phyloP scores from a whole-genome alignment of 1,140 invertebrate species.

The Eupeodes corollae region DNA sequence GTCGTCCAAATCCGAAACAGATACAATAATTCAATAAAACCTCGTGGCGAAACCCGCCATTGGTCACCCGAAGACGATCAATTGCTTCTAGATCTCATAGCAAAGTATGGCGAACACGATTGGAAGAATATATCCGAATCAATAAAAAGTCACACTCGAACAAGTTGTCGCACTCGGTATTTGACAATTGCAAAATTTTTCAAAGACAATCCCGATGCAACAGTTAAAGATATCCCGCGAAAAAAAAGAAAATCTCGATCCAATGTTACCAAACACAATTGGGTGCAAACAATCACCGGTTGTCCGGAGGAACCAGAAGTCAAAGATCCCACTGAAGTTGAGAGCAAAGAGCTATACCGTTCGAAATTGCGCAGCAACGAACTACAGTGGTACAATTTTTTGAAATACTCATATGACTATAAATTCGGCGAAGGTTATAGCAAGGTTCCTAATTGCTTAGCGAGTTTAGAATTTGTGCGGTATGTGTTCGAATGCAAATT shows the following conservation, averaged over 20 bases:
- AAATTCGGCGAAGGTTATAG: conserved; percentile 1
- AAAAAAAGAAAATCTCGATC: conserved; percentile 7
- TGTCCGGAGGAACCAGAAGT: conserved; percentile 14
- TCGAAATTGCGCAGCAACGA: conserved; percentile 1
- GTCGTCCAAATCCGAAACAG: conserved; percentile 42
- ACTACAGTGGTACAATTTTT: conserved; percentile 14
- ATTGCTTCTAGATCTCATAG: conserved; percentile 34
- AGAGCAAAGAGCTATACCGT: neutral
- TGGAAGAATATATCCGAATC: conserved; percentile 38
- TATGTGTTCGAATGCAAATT: conserved; percentile 8
- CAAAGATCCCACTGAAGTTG: neutral
- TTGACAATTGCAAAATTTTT: conserved; percentile 33
- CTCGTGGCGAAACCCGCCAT: conserved; percentile 25
- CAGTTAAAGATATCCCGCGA: conserved; percentile 26
- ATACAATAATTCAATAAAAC: conserved; percentile 38
- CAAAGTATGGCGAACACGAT: conserved; percentile 28
- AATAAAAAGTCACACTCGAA: conserved; percentile 38
- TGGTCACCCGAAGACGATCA: conserved; percentile 41
- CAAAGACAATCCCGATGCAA: conserved; percentile 24
- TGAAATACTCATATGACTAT: conserved; percentile 28
- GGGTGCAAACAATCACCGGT: conserved; percentile 20
- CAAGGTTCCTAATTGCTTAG: conserved; percentile 3
- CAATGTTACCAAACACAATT: conserved; percentile 23
- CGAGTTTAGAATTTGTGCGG: conserved; percentile 6
- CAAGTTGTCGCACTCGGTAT: conserved; percentile 40